phyloP scores from a whole-genome alignment of 2,113 vertebrate genomes.

The Erythrolamprus reginae region DNA sequence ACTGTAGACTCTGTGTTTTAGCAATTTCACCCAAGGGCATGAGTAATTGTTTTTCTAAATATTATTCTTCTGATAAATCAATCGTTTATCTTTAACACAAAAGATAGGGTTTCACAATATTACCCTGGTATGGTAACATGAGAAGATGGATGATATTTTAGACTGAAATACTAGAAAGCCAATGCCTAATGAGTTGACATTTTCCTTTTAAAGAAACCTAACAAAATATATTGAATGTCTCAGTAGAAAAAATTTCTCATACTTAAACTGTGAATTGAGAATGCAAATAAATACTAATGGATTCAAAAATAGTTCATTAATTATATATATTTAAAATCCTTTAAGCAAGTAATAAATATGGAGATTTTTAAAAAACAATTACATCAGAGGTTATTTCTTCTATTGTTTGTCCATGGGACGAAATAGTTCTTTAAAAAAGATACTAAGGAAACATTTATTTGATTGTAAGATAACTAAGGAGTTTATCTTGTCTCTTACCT shows the following conservation, averaged over 20 bases:
- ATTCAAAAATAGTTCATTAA: background rate
- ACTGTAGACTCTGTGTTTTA: background rate
- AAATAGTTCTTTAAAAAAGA: background rate
- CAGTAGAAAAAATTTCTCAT: slow-evolving; percentile 52
- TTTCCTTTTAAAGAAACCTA: slow-evolving; percentile 47
- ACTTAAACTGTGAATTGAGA: slow-evolving; percentile 12
- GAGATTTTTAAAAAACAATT: background rate
- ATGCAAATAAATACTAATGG: background rate
- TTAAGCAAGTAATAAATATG: background rate
- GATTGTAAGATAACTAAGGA: background rate
- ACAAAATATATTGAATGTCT: slow-evolving; percentile 29
- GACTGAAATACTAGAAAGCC: slow-evolving; percentile 60
- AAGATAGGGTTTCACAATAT: slow-evolving; percentile 37
- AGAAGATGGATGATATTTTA: slow-evolving; percentile 60
- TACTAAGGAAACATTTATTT: background rate
- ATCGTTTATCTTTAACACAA: slow-evolving; percentile 16
- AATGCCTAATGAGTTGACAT: slow-evolving; percentile 56
- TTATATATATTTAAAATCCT: background rate
- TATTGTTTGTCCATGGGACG: background rate
- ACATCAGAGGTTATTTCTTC: background rate
- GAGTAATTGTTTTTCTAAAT: slow-evolving; percentile 1
- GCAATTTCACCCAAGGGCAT: background rate
- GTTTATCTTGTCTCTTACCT: background rate
- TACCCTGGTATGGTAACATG: slow-evolving; percentile 54
- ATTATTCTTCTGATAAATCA: slow-evolving; percentile 7